Evolutionary conservation across 2,888 invertebrate genomes (phyloP).

Genomic region (Melikaiella ostensackeni): DNA sequence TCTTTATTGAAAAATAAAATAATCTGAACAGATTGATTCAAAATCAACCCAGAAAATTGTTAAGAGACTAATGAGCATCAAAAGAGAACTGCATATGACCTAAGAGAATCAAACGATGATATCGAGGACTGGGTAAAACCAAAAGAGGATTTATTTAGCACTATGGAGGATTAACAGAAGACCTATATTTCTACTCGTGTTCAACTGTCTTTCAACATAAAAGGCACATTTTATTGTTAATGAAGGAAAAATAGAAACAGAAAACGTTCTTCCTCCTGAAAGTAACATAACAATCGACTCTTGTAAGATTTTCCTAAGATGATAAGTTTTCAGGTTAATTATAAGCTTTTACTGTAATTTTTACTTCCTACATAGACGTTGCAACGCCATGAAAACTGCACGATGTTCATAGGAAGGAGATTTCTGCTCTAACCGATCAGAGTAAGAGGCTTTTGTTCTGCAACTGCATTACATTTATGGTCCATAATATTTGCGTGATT

Average conservation of each 20-base stretch:
- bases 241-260: neutral
- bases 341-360: constrained; percentile 32
- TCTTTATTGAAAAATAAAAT: too few species aligned
- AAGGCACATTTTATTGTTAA: neutral
- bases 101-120: too few species aligned
- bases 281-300: constrained; percentile 3
- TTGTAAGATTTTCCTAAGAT: constrained; percentile 27
- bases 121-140: too few species aligned
- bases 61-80: too few species aligned
- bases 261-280: neutral
- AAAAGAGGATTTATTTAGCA: too few species aligned
- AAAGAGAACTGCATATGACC: too few species aligned
- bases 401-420: constrained; percentile 36
- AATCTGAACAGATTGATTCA: too few species aligned
- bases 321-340: constrained; percentile 29
- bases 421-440: constrained; percentile 39
- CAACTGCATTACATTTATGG: constrained; percentile 40
- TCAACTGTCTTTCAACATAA: neutral
- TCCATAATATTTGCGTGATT: constrained; percentile 39
- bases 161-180: too few species aligned
- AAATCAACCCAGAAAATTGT: too few species aligned
- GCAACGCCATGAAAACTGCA: constrained; percentile 8
- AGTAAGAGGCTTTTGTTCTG: constrained; percentile 40
- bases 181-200: too few species aligned
- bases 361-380: constrained; percentile 11